Base-by-base conservation (phyloP, 2,797 vertebrate genomes). In the Urosaurus nigricauda region DNA sequence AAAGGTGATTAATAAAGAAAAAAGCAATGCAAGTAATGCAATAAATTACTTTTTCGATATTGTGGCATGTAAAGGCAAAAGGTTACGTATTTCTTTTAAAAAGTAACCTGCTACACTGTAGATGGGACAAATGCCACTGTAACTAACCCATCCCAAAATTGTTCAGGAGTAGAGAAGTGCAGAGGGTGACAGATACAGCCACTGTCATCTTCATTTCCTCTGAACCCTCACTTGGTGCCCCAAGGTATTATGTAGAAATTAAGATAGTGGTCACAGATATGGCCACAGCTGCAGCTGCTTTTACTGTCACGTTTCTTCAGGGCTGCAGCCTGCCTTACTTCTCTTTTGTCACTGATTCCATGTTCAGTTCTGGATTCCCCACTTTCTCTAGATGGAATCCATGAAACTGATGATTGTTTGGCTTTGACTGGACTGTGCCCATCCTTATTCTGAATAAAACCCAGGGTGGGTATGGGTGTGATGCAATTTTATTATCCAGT, bases 401-500 rank as follows among this genome's bases (percentile, higher is more conserved):
- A 24, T 79, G n/a, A 19, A 53, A 79, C 40, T 17, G 70, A 71
- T 24, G 8, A 56, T 29, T 29, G 43, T 8, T 68, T 79, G 53
- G 5, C 47, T 79, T 71, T 37, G 60, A n/a, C 32, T 60, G 37
- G 75, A 53, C 26, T 21, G 14, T 9, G n/a, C 35, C n/a, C 19
- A 74, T 47, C 14, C 75, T 79, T 53, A 79, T 65, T 68, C 51
- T 79, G 63, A 24, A 53, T 21, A 43, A 56, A 56, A 58, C 37
- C 8, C 3, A 4, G 26, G 13, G 85, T 35, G 24, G 29, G 4
- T 65, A 35, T 53, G 47, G 7, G n/a, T 29, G 32, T 71, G 65
- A 92, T 90, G 78, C 4, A 12, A 26, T 85, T 85, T 74, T 79
- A 56, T 37, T n/a, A 51, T 68, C 12, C 65, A 70, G 40, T 68